These are phyloP conservation scores for Habroteleia sp. DNA, from an alignment of 2,888 invertebrate genomes.

Conservation along the genomic window DNA sequence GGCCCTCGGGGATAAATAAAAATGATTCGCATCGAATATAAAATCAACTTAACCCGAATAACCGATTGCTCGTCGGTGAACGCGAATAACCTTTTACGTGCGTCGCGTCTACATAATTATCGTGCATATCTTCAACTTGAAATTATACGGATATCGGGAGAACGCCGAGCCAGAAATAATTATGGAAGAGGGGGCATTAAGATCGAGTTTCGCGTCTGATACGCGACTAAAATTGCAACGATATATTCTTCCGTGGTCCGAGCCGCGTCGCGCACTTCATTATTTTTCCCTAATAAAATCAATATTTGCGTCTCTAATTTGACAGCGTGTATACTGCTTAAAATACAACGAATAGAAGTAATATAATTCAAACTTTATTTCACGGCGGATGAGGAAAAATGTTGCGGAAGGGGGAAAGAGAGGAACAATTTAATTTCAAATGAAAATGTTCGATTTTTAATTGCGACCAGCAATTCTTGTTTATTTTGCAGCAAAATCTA, in stretches of 20 bases:
- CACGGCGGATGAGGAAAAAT: background rate
- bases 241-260: constrained; percentile 16
- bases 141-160: constrained; percentile 45
- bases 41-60: constrained; percentile 40
- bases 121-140: constrained; percentile 26
- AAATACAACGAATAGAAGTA: constrained; percentile 2
- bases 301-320: constrained; percentile 43
- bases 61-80: constrained; percentile 28
- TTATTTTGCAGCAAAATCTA: too few species aligned
- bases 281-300: constrained; percentile 39
- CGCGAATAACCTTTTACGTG: constrained; percentile 49
- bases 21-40: constrained; percentile 12
- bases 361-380: background rate
- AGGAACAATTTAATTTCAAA: too few species aligned
- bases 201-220: constrained; percentile 34
- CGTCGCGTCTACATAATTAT: constrained; percentile 35
- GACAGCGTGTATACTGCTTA: constrained; percentile 18
- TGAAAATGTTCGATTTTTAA: too few species aligned
- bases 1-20: constrained; percentile 8
- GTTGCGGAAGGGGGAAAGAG: too few species aligned
- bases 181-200: constrained; percentile 34
- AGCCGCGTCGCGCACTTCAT: constrained; percentile 10
- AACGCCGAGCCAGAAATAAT: constrained; percentile 42
- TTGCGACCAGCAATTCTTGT: too few species aligned
- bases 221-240: constrained; percentile 36